These are phyloP conservation scores for Geodia barretti DNA, from an alignment of 37 sponge, comb jelly and placozoan species.

Conservation along the genomic window DNA sequence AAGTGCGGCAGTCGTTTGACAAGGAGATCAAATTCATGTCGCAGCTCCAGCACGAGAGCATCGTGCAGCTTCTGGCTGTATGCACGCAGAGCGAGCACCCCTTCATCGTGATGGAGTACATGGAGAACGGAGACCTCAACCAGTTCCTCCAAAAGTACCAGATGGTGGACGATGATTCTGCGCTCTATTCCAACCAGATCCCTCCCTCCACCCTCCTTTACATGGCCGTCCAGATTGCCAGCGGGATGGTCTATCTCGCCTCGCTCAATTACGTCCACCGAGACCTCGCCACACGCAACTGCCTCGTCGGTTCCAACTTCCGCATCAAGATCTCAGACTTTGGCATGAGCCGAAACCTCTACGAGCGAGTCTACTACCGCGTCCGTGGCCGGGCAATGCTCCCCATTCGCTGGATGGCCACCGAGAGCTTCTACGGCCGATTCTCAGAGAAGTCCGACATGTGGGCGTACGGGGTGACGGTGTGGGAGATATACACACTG, in stretches of 20 bases:
- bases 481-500: slow-evolving; percentile 87
- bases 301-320: slow-evolving; percentile 78
- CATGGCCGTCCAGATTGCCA: slow-evolving; percentile 74
- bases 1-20: slow-evolving; percentile 50
- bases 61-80: slow-evolving; percentile 67
- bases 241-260: slow-evolving; percentile 85
- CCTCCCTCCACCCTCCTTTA: slow-evolving; percentile 48
- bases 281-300: slow-evolving; percentile 87
- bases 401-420: slow-evolving; percentile 88
- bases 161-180: not conserved
- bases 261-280: slow-evolving; percentile 78
- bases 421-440: slow-evolving; percentile 82
- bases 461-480: slow-evolving; percentile 80
- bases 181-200: slow-evolving; percentile 4
- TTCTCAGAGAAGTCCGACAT: slow-evolving; percentile 87
- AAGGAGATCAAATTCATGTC: slow-evolving; percentile 89
- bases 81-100: slow-evolving; percentile 25
- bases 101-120: slow-evolving; percentile 91
- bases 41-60: slow-evolving; percentile 62
- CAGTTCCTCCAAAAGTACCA: slow-evolving; percentile 66
- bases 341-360: slow-evolving; percentile 87
- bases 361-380: slow-evolving; percentile 65
- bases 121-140: slow-evolving; percentile 91
- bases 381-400: slow-evolving; percentile 66
- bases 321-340: slow-evolving; percentile 86